Conservation (phyloP, 2,113 vertebrate species). For the Antechinus flavipes region DNA sequence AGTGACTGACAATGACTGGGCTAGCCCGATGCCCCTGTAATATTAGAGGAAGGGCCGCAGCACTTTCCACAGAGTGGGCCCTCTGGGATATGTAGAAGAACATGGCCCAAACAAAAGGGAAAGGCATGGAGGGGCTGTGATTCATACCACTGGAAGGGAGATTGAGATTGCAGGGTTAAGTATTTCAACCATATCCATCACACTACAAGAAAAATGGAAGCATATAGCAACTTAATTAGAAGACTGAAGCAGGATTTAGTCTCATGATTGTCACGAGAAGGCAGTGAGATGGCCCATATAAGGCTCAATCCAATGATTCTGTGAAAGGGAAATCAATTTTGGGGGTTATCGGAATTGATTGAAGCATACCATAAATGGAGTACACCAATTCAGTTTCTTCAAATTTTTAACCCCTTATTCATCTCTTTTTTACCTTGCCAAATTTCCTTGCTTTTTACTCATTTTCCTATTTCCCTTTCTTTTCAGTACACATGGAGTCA, state of each 20-base stretch:
- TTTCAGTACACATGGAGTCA: slow-evolving; percentile 27
- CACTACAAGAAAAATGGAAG: not conserved
- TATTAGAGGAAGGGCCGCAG: not conserved
- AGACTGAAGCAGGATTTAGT: not conserved
- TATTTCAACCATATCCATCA: not conserved
- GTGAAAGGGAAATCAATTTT: not conserved
- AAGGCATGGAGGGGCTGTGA: not conserved
- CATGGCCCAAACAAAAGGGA: not conserved
- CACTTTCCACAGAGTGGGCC: not conserved
- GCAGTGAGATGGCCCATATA: not conserved
- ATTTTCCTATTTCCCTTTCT: slow-evolving; percentile 38
- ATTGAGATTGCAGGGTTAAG: not conserved
- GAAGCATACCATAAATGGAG: not conserved
- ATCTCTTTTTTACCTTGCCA: slow-evolving; percentile 24
- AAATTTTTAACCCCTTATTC: slow-evolving; percentile 43
- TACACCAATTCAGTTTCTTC: slow-evolving; percentile 25
- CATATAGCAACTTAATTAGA: not conserved
- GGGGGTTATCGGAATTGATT: not conserved
- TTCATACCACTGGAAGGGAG: not conserved
- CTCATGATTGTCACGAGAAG: not conserved
- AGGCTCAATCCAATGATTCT: slow-evolving; percentile 6
- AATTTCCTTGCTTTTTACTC: slow-evolving; percentile 36
- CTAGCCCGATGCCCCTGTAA: not conserved
- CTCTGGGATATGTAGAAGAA: not conserved
- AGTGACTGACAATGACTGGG: not conserved